These are phyloP conservation scores for Mythimna pallens DNA, from an alignment of 2,888 invertebrate genomes.

Conservation along the genomic window DNA sequence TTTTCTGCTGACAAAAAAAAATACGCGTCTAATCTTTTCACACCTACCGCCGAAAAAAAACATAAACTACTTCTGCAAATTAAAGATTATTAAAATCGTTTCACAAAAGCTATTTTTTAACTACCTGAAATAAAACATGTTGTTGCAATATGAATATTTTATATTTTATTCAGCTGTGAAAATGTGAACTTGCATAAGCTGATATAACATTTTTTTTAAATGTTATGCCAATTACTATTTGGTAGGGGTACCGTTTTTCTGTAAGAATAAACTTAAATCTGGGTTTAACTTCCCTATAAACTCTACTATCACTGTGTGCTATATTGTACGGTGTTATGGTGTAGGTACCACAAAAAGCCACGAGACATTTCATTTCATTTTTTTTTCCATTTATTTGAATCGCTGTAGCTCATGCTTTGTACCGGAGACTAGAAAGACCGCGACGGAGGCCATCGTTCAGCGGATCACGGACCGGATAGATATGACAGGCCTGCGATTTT, in stretches of 20 bases:
- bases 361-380: neutral
- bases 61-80: slow-evolving; percentile 4
- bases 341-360: neutral
- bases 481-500: slow-evolving; percentile 52
- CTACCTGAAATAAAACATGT: neutral
- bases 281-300: neutral
- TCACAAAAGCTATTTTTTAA: neutral
- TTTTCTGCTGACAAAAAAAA: no score
- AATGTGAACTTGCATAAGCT: no score
- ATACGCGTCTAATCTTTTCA: no score
- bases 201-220: no score
- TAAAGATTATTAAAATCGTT: no score
- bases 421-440: neutral
- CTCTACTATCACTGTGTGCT: neutral
- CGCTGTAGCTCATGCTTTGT: slow-evolving; percentile 5
- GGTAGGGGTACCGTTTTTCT: neutral
- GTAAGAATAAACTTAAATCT: neutral
- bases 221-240: no score
- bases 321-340: neutral
- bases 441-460: slow-evolving; percentile 49
- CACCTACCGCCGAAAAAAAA: no score
- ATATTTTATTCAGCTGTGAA: no score
- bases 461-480: slow-evolving; percentile 56
- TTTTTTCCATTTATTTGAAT: neutral
- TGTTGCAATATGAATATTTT: neutral